Evolutionary conservation across 2,797 vertebrate genomes (phyloP), one percentile per base, ranked within the genome.

Genomic region (Rhynchonycteris naso): DNA sequence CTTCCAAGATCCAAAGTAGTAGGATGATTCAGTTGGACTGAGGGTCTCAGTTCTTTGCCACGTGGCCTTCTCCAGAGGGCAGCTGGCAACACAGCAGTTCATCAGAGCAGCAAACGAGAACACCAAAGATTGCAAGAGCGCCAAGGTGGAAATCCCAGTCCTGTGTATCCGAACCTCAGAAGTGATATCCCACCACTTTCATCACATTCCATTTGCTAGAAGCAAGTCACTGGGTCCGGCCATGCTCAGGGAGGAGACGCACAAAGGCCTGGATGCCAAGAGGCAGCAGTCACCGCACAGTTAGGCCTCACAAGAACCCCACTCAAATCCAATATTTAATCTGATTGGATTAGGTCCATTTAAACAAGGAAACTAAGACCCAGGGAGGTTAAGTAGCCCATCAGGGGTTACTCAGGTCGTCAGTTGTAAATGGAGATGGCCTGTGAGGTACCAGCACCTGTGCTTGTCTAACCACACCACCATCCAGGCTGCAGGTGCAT

Each of bases 401-500:
- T 52, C 24, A 30, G 15, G 0, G 4, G 47, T 63, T 7, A 35
- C 22, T 33, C 9, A 0, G 2, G n/a, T 84, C 47, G 13, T 56
- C 38, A 10, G 72, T 1, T 16, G 18, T 4, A 19, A 2, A 0
- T 0, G 4, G 30, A 71, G 59, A 33, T 0, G 0, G 13, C 7
- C 22, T 43, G 38, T 5, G 22, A 30, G 52, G 16, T 1, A 5
- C 4, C 8, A 16, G 19, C 52, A 4, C 21, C 43, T 13, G 80
- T 8, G 30, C 11, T 19, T 81, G 30, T 56, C 33, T 58, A 0
- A 3, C 7, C 0, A 11, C 3, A 2, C 14, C n/a, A 0, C 22
- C 1, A 4, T 21, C 54, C 6, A 28, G 43, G 14, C 33, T 12
- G 22, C 47, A 28, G n/a, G 66, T 10, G 43, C 18, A 1, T 10